These are phyloP conservation scores for Pollicipes pollicipes DNA, from an alignment of 1,140 invertebrate species.

Conservation along the genomic window DNA sequence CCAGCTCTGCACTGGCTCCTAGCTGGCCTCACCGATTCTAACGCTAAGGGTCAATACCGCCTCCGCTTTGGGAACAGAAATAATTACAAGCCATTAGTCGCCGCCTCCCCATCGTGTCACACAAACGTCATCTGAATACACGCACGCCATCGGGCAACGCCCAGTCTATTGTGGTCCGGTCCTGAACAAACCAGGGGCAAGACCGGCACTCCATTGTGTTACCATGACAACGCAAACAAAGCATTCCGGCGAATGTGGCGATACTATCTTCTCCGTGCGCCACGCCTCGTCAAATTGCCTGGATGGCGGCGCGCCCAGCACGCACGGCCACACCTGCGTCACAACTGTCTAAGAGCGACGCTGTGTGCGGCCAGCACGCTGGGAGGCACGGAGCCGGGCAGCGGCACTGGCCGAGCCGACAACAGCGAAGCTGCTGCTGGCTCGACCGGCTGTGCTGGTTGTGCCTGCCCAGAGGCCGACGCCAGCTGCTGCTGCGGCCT, in stretches of 20 bases:
- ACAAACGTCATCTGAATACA: neutral
- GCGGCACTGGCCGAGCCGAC: no score
- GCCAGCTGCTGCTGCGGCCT: no score
- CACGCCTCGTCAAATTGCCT: neutral
- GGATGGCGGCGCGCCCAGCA: neutral
- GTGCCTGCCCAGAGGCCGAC: no score
- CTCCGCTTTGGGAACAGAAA: no score
- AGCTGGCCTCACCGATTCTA: no score
- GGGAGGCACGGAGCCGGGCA: no score
- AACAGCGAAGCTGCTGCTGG: no score
- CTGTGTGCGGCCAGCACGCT: neutral
- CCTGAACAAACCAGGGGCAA: neutral
- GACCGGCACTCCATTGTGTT: neutral
- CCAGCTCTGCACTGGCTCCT: no score
- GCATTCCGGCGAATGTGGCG: no score
- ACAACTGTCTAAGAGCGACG: neutral
- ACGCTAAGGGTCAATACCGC: no score
- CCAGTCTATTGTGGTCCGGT: neutral
- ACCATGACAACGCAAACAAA: constrained; percentile 1
- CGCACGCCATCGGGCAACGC: neutral
- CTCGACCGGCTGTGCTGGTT: no score
- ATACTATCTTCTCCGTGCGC: neutral
- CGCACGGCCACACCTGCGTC: neutral
- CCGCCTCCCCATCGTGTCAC: neutral
- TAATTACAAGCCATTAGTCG: neutral